Conservation (phyloP, 2,888 invertebrate species). For the Hirtodrosophila confusa region DNA sequence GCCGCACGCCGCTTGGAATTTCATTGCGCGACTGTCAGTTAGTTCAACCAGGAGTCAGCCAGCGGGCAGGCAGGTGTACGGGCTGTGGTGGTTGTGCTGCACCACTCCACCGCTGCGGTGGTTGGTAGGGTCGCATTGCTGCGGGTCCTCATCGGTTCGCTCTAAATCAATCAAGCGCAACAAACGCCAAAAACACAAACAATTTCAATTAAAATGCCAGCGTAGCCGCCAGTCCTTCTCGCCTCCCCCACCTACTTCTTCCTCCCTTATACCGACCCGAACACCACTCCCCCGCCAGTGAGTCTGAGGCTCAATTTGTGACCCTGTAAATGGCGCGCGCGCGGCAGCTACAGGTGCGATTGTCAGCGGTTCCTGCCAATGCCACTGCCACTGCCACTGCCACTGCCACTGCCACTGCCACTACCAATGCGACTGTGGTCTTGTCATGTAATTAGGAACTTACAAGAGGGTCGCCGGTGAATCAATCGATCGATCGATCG, state of each 20-base stretch:
- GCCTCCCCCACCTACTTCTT: not conserved
- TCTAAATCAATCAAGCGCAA: conserved; percentile 82
- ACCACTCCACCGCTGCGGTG: conserved; percentile 14
- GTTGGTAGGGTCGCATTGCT: conserved; percentile 46
- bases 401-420: not conserved
- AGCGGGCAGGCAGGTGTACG: conserved; percentile 69
- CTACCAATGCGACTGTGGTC: conserved; percentile 53
- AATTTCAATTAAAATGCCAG: conserved; percentile 81
- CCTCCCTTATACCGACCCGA: not conserved
- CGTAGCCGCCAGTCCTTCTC: conserved; percentile 23
- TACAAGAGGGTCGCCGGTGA: conserved; percentile 47
- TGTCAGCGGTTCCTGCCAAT: conserved; percentile 41
- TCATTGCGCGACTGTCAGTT: conserved; percentile 54
- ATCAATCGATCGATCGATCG: conserved; percentile 47
- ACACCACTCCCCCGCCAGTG: conserved; percentile 14
- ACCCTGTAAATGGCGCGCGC: conserved; percentile 50
- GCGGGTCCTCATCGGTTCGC: conserved; percentile 60
- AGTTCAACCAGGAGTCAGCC: conserved; percentile 53
- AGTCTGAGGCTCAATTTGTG: not conserved
- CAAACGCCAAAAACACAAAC: conserved; percentile 63
- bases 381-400: conserved; percentile 5
- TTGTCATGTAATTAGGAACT: conserved; percentile 77
- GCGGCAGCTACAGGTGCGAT: conserved; percentile 57
- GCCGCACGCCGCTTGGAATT: conserved; percentile 67
- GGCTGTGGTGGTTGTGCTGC: conserved; percentile 7